Percentiles rank a stretch among this genome's conserved stretches.
Evolutionary conservation across 2,113 vertebrate species (phyloP).

Genomic region (Alaudala cheleensis): DNA sequence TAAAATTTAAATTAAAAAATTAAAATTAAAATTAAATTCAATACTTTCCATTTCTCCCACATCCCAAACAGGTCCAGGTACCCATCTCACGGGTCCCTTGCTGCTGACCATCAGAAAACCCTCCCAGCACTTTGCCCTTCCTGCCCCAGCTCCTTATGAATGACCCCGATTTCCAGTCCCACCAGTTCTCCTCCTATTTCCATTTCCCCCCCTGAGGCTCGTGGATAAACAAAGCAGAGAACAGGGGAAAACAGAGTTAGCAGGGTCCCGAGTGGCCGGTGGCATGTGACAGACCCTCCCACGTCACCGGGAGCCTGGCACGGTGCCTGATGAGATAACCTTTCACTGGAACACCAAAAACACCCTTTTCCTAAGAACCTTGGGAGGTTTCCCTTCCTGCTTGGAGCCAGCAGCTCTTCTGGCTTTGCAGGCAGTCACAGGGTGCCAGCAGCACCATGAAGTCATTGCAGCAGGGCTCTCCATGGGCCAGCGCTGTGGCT

Average conservation of each 20-base stretch:
- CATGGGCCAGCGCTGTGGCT: neutral
- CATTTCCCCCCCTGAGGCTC: neutral
- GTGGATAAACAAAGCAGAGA: slow-evolving; percentile 1
- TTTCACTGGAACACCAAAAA: neutral
- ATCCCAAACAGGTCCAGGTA: neutral
- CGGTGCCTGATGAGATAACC: neutral
- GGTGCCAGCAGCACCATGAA: neutral
- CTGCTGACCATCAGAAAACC: neutral
- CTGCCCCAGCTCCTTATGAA: neutral
- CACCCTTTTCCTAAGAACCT: neutral
- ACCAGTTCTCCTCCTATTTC: neutral
- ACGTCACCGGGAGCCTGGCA: neutral
- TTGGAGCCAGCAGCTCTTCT: neutral
- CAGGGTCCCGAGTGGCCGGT: rapidly evolving
- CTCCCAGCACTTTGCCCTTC: neutral
- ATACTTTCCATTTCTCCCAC: neutral
- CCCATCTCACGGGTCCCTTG: rapidly evolving
- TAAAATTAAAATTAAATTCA: neutral
- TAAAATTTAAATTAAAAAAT: neutral
- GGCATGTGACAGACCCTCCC: neutral
- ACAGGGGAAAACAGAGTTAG: neutral
- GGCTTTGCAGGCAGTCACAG: neutral
- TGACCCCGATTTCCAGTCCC: neutral
- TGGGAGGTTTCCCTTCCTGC: neutral
- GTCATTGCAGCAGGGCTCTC: neutral